phyloP scores from a whole-genome alignment of 1,140 invertebrate genomes.

The Danaus melanippus region DNA sequence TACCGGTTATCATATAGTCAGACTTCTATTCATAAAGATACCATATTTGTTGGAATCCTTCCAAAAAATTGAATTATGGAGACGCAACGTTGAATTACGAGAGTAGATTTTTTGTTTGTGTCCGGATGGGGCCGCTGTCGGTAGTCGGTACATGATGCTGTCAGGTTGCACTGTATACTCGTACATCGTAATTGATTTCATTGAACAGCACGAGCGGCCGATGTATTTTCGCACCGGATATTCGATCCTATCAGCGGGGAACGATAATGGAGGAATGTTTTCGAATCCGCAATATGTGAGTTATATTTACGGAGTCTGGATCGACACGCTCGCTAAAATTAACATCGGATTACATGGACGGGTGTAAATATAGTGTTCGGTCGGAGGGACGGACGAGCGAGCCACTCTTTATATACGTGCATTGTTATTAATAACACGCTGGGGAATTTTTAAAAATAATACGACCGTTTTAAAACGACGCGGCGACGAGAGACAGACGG shows the following conservation, averaged over 20 bases:
- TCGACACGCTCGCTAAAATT: conserved; percentile 32
- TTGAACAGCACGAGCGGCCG: conserved; percentile 12
- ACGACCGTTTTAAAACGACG: conserved; percentile 33
- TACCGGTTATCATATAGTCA: too few species aligned
- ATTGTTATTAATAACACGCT: conserved; percentile 47
- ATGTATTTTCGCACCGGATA: conserved; percentile 18
- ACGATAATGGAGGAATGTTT: conserved; percentile 26
- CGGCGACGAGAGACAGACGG: conserved; percentile 22
- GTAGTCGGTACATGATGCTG: too few species aligned
- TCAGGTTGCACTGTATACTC: too few species aligned
- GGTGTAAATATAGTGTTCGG: conserved; percentile 47
- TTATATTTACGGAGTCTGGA: conserved; percentile 32
- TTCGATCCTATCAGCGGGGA: conserved; percentile 24
- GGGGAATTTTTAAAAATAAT: conserved; percentile 53
- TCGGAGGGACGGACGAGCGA: conserved; percentile 19
- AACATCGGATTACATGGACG: conserved; percentile 29
- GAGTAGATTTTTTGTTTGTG: too few species aligned
- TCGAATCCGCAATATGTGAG: conserved; percentile 24
- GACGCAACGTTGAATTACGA: too few species aligned
- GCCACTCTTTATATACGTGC: conserved; percentile 31
- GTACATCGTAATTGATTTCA: conserved; percentile 3
- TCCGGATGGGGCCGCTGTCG: too few species aligned
- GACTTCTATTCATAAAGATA: too few species aligned
- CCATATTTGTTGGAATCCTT: too few species aligned
- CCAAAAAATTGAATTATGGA: too few species aligned